Evolutionary conservation across 2,797 vertebrate genomes (phyloP), one percentile per base, ranked within the genome.

Genomic region (Telmatherina bonti): DNA sequence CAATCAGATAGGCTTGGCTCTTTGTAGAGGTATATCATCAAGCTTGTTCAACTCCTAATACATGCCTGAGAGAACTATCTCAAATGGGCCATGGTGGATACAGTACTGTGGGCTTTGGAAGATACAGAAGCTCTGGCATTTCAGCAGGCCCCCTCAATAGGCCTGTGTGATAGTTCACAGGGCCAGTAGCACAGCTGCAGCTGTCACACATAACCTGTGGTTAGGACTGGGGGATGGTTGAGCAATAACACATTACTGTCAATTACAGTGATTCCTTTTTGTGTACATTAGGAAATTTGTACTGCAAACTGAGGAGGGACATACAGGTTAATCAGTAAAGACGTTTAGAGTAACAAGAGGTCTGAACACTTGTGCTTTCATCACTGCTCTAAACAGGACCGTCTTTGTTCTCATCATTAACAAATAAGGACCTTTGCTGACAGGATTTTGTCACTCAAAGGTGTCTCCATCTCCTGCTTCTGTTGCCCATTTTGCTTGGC

Each of bases 1-100:
- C 87, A 67, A 89, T 75, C 84, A 88, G 85, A 93, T 78, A 88
- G 78, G 22, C 68, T 85, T 84, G 89, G 78, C 79, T 89, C 73
- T 82, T 51, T 13, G 38, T 47, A 67, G 81, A 53, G 29, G 61
- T 62, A 61, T 62, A 88, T 91, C 83, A 90, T 81, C 73, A 47
- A 85, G 79, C 83, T 87, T 86, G 88, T 88, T 67, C 76, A 63
- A 51, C 67, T 82, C 72, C 59, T 67, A 86, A 75, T 85, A 79
- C 85, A 79, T 86, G 81, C 78, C 56, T 76, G 62, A 77, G 74
- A 78, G 78, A 73, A 88, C 60, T 58, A 61, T 86, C 86, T 89
- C 82, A 81, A 62, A 84, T 83, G 83, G 70, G 76, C 79, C 62
- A 4, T 67, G 55, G 63, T 57, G 71, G 63, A 67, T 70, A 36